Conservation (phyloP, 2,888 invertebrate species). For the Andrena dorsata region DNA sequence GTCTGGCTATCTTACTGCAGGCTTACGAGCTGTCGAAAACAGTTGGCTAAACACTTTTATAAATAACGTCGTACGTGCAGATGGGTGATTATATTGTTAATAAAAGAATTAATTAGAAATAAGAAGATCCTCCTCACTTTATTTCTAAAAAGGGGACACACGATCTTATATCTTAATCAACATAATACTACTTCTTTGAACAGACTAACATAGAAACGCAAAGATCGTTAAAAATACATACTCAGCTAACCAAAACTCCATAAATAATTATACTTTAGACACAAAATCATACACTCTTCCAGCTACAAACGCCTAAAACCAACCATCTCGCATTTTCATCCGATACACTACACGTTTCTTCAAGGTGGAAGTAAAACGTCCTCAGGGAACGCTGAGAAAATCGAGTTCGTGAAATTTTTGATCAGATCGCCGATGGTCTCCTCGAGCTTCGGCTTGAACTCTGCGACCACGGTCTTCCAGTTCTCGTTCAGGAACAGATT, state of each 20-base stretch:
- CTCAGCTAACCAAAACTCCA: not conserved
- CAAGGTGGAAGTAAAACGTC: slow-evolving; percentile 83
- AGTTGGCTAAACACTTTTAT: not conserved
- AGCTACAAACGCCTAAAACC: not conserved
- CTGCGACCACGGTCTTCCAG: slow-evolving; percentile 90
- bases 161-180: not conserved
- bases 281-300: not conserved
- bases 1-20: slow-evolving; percentile 4
- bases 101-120: too few relatives aligned
- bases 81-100: too few relatives aligned
- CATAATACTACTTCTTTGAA: not conserved
- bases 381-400: slow-evolving; percentile 87
- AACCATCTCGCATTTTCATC: not conserved
- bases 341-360: not conserved
- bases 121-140: not conserved
- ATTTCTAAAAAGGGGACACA: not conserved
- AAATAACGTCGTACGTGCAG: not conserved
- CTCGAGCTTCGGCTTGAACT: slow-evolving; percentile 90
- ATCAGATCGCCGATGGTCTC: slow-evolving; percentile 87
- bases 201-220: not conserved
- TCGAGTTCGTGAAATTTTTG: slow-evolving; percentile 87
- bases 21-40: not conserved
- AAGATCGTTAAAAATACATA: not conserved
- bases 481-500: slow-evolving; percentile 92
- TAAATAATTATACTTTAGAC: not conserved